Evolutionary conservation across 2,888 invertebrate genomes (phyloP).

Genomic region (Orgyia antiqua): DNA sequence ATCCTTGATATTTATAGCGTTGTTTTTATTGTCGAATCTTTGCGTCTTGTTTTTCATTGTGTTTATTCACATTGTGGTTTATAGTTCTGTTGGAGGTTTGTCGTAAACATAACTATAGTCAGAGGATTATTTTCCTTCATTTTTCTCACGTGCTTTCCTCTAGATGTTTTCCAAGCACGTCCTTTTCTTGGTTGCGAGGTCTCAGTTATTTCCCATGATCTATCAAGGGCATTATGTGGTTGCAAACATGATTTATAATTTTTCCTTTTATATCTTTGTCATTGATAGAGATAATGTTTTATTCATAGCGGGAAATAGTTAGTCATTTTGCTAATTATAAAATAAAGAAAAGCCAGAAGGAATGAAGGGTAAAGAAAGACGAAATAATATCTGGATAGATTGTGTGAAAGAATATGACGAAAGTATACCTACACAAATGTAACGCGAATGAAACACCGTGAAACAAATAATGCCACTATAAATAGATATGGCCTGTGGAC

Average conservation of each 20-base stretch:
- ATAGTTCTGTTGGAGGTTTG: conserved; percentile 8
- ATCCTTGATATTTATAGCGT: not conserved
- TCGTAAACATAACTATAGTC: conserved; percentile 7
- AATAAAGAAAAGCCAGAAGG: too few relatives aligned
- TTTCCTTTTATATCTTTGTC: conserved; percentile 30
- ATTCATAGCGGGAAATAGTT: too few relatives aligned
- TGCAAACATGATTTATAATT: conserved; percentile 42
- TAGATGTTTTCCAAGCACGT: conserved; percentile 23
- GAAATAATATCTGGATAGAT: too few relatives aligned
- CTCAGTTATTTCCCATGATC: conserved; percentile 25
- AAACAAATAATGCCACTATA: too few relatives aligned
- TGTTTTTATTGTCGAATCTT: not conserved
- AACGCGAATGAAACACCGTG: too few relatives aligned
- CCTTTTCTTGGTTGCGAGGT: conserved; percentile 25
- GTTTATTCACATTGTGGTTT: not conserved
- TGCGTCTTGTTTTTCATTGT: too few relatives aligned
- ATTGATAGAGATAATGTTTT: conserved; percentile 25
- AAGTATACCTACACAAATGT: too few relatives aligned
- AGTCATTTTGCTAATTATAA: too few relatives aligned
- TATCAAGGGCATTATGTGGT: conserved; percentile 31
- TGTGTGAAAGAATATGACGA: too few relatives aligned
- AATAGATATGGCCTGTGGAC: too few relatives aligned
- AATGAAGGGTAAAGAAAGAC: too few relatives aligned
- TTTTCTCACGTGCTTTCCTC: conserved; percentile 24
- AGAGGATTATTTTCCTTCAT: conserved; percentile 14